Percentiles rank a stretch among this genome's conserved stretches.
phyloP scores from a whole-genome alignment of 1,140 invertebrate genomes.

The Adelges cooleyi region DNA sequence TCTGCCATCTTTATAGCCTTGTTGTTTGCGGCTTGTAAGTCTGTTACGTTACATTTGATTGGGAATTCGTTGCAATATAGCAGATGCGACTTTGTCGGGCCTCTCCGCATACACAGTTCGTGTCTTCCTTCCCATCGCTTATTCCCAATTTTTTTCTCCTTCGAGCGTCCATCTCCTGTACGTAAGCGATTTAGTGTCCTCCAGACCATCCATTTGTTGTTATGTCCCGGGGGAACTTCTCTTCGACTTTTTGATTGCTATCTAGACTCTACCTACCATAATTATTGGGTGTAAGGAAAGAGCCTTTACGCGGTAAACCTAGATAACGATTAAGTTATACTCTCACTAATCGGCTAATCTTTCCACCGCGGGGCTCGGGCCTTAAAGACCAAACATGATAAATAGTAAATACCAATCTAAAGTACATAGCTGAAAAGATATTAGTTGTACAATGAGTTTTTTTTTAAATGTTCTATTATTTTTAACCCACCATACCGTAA shows the following conservation, averaged over 20 bases:
- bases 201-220: background rate
- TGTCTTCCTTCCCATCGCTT: background rate
- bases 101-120: background rate
- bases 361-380: background rate
- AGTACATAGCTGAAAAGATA: no score
- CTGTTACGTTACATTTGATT: conserved; percentile 5
- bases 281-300: background rate
- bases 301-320: background rate
- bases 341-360: conserved; percentile 5
- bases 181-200: conserved; percentile 4
- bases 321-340: conserved; percentile 2
- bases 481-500: no score
- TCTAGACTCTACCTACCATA: conserved; percentile 6
- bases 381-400: background rate
- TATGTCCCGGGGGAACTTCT: background rate
- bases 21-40: conserved; percentile 1
- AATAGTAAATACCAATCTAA: no score
- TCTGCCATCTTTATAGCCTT: no score
- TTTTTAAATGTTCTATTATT: no score
- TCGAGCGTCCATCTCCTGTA: background rate
- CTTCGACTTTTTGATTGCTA: background rate
- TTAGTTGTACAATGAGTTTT: no score
- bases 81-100: background rate
- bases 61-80: background rate
- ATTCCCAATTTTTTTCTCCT: background rate